Evolutionary conservation across 2,888 invertebrate species (phyloP).

Genomic region (Brachypalpus laphriformis): DNA sequence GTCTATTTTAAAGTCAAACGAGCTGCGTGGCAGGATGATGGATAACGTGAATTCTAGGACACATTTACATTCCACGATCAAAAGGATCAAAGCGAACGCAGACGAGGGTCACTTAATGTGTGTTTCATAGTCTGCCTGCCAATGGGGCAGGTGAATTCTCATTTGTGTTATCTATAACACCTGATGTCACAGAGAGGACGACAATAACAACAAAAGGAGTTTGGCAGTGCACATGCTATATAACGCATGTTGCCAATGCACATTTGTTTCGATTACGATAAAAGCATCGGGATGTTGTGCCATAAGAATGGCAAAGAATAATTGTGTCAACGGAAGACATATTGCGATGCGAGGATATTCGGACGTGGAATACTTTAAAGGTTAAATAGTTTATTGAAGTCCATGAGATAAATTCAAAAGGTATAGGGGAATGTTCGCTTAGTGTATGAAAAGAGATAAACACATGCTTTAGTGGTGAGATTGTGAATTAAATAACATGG

Average conservation of each 20-base stretch:
- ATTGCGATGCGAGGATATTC: constrained; percentile 54
- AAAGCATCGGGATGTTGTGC: constrained; percentile 49
- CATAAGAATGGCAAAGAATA: constrained; percentile 41
- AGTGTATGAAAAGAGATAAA: neutral
- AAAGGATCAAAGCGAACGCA: constrained; percentile 47
- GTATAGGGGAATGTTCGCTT: neutral
- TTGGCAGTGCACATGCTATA: constrained; percentile 65
- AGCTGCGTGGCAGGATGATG: constrained; percentile 65
- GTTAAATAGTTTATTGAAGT: constrained; percentile 44
- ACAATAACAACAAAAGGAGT: constrained; percentile 48
- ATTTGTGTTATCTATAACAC: constrained; percentile 67
- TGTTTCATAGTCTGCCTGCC: constrained; percentile 29
- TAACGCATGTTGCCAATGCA: constrained; percentile 71
- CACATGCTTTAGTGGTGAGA: constrained; percentile 7
- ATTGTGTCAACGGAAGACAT: constrained; percentile 68
- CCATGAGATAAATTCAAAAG: constrained; percentile 18
- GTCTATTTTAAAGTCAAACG: constrained; percentile 65
- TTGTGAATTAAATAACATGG: neutral
- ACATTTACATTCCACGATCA: constrained; percentile 54
- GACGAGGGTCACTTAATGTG: constrained; percentile 64
- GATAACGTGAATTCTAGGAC: constrained; percentile 69
- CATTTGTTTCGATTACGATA: constrained; percentile 74
- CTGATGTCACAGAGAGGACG: constrained; percentile 53
- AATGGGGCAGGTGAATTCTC: constrained; percentile 60
- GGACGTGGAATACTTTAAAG: constrained; percentile 60